phyloP scores from a whole-genome alignment of 2,113 vertebrate species.

The Eolophus roseicapilla region DNA sequence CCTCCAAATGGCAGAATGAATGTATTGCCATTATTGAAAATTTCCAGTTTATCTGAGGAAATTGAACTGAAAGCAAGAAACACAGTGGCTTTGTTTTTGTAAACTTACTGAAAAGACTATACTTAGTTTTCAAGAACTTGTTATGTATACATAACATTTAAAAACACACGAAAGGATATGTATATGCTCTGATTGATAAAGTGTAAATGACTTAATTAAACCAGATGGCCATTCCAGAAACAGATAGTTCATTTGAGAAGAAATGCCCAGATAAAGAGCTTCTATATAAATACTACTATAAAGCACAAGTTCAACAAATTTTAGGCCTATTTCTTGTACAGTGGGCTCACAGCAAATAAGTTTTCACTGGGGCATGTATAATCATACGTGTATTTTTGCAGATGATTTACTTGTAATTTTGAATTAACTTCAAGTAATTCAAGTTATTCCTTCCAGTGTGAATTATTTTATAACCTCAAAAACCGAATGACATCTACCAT shows the following conservation, averaged over 20 bases:
- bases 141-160: neutral
- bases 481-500: neutral
- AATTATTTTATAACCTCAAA: neutral
- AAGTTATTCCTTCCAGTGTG: neutral
- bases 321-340: neutral
- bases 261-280: neutral
- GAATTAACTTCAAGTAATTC: neutral
- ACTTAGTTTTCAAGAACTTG: neutral
- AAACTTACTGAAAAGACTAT: neutral
- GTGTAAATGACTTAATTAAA: neutral
- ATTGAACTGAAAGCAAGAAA: conserved; percentile 24
- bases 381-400: neutral
- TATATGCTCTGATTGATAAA: neutral
- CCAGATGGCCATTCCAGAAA: neutral
- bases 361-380: neutral
- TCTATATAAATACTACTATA: neutral
- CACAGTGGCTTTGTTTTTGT: neutral
- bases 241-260: neutral
- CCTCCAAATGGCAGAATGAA: conserved; percentile 73
- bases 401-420: neutral
- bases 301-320: neutral
- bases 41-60: neutral
- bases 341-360: neutral
- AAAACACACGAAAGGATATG: neutral
- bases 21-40: conserved; percentile 60